phyloP scores from a whole-genome alignment of 2,797 vertebrate species.

The Carcharodon carcharias region DNA sequence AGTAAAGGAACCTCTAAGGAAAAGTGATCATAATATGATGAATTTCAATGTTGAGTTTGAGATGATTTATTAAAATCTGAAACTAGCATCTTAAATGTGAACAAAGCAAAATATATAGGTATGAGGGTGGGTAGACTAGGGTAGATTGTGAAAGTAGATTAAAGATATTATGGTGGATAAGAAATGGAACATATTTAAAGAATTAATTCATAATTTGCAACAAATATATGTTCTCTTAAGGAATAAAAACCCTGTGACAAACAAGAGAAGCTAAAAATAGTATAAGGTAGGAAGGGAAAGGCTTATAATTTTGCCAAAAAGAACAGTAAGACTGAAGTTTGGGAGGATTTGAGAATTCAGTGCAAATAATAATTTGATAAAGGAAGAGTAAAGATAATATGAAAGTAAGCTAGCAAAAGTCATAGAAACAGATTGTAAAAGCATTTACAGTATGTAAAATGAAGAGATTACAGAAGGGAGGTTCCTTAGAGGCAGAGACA shows the following conservation, averaged over 20 bases:
- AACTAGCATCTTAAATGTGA: not conserved
- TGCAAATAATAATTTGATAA: not conserved
- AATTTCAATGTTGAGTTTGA: not conserved
- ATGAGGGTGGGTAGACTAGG: too few species aligned
- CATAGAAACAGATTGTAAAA: not conserved
- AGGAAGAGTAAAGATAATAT: not conserved
- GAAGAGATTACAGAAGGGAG: not conserved
- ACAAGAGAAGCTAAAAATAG: not conserved
- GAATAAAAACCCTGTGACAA: not conserved
- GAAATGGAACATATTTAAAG: not conserved
- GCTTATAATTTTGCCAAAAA: not conserved
- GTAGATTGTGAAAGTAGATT: not conserved
- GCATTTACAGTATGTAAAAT: not conserved
- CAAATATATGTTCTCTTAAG: not conserved
- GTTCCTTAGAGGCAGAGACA: not conserved
- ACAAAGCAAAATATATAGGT: not conserved
- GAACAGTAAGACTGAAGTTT: not conserved
- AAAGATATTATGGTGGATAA: not conserved
- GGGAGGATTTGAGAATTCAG: not conserved
- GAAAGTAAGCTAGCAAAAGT: not conserved
- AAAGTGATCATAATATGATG: not conserved
- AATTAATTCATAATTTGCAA: not conserved
- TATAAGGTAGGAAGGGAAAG: not conserved
- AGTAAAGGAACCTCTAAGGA: not conserved
- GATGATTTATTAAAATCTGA: not conserved